Conservation (phyloP, 2,888 invertebrate genomes). For the Chloroclystis v-ata region DNA sequence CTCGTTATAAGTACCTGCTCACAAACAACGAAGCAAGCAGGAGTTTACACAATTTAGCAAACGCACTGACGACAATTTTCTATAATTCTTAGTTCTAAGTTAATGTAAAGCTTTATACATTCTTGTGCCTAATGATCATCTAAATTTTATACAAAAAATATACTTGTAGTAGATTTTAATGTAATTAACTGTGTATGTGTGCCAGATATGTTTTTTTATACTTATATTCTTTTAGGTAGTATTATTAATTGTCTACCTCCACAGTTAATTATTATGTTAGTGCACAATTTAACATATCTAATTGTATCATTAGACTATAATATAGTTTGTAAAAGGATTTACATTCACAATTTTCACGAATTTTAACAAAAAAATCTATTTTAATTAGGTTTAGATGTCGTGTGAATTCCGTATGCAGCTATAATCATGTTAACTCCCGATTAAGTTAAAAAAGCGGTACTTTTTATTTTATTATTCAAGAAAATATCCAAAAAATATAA, state of each 20-base stretch:
- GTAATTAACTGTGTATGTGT: constrained; percentile 3
- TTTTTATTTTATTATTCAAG: no score
- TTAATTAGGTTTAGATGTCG: no score
- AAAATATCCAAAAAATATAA: no score
- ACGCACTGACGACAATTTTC: not conserved
- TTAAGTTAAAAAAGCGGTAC: no score
- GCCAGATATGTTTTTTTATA: constrained; percentile 12
- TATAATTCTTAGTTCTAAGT: constrained; percentile 1
- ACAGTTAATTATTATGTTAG: not conserved
- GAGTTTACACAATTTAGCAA: not conserved
- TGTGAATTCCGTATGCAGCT: no score
- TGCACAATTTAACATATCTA: constrained; percentile 10
- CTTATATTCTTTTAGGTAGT: not conserved
- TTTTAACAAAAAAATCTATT: no score
- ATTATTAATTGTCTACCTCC: constrained; percentile 17
- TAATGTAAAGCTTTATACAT: not conserved
- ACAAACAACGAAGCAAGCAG: constrained; percentile 28
- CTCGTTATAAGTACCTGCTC: constrained; percentile 13
- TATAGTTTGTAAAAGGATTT: not conserved
- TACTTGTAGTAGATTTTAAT: not conserved
- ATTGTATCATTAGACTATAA: not conserved
- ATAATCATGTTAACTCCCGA: no score
- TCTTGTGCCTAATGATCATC: constrained; percentile 12
- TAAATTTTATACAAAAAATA: constrained; percentile 3
- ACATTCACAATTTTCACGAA: no score